phyloP scores from a whole-genome alignment of 1,140 invertebrate genomes.

The Rhyacophila brunnea region DNA sequence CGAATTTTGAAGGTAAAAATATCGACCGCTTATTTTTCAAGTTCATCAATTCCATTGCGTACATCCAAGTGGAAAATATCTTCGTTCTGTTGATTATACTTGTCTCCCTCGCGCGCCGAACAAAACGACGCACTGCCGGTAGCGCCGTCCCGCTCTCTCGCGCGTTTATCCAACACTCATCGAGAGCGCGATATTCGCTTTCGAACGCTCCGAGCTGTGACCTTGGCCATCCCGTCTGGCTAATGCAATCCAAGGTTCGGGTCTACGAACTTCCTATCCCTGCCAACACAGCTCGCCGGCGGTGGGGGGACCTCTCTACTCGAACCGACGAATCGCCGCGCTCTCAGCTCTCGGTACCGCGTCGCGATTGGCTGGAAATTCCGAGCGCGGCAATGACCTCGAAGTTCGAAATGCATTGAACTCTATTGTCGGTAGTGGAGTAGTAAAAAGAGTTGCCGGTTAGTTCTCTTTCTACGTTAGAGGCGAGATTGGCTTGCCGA shows the following conservation, averaged over 20 bases:
- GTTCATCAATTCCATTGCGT: background rate
- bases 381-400: slow-evolving; percentile 56
- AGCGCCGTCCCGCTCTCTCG: slow-evolving; percentile 1
- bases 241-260: slow-evolving; percentile 55
- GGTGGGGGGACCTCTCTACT: slow-evolving; percentile 36
- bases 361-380: slow-evolving; percentile 44
- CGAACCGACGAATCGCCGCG: slow-evolving; percentile 45
- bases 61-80: background rate
- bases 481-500: slow-evolving; percentile 45
- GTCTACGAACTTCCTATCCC: slow-evolving; percentile 53
- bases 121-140: background rate
- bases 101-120: background rate
- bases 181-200: slow-evolving; percentile 29
- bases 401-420: slow-evolving; percentile 55
- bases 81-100: background rate
- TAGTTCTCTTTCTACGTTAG: slow-evolving; percentile 37
- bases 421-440: slow-evolving; percentile 25
- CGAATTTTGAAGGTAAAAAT: slow-evolving; percentile 1
- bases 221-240: slow-evolving; percentile 46
- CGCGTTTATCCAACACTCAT: background rate
- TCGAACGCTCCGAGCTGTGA: slow-evolving; percentile 39
- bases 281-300: slow-evolving; percentile 37
- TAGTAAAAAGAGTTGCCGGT: slow-evolving; percentile 41
- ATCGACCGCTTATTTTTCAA: background rate
- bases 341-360: slow-evolving; percentile 42